These are phyloP conservation scores for Akabosia matsudoensis DNA, from an alignment of 1,140 invertebrate genomes.

Conservation along the genomic window DNA sequence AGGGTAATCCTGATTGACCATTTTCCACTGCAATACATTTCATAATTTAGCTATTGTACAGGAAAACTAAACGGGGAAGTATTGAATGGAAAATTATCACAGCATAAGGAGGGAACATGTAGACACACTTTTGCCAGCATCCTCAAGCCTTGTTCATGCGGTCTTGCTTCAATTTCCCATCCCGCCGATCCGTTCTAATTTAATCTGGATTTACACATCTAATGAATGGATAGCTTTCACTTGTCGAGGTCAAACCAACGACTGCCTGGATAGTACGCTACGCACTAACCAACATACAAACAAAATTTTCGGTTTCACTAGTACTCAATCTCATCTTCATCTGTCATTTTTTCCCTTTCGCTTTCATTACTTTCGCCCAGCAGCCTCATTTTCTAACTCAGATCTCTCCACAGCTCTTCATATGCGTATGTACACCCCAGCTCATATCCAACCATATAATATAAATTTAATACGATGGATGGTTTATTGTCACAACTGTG, in stretches of 20 bases:
- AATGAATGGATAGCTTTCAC: conserved; percentile 32
- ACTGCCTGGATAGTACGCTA: too few relatives aligned
- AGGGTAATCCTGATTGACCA: too few relatives aligned
- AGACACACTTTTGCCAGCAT: too few relatives aligned
- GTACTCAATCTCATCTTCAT: conserved; percentile 5
- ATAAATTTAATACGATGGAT: neutral
- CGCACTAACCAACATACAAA: too few relatives aligned
- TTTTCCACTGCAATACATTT: conserved; percentile 6
- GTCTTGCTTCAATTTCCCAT: neutral
- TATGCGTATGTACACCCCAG: too few relatives aligned
- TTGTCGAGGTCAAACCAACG: conserved; percentile 6
- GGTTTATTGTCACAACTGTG: neutral
- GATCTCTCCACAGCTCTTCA: too few relatives aligned
- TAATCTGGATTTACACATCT: conserved; percentile 28
- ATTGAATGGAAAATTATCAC: neutral
- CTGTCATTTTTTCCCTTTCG: too few relatives aligned
- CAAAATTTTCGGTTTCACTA: neutral
- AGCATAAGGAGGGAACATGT: too few relatives aligned
- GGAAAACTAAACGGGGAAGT: neutral
- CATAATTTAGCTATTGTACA: conserved; percentile 13
- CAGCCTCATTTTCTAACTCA: too few relatives aligned
- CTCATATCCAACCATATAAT: too few relatives aligned
- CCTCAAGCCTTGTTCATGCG: neutral
- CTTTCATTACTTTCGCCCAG: too few relatives aligned
- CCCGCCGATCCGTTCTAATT: conserved; percentile 28